A percentile compares a stretch with the other conserved stretches of the same genome.
Conservation (phyloP, 2,113 vertebrate genomes). For the Eulacestoma nigropectus region DNA sequence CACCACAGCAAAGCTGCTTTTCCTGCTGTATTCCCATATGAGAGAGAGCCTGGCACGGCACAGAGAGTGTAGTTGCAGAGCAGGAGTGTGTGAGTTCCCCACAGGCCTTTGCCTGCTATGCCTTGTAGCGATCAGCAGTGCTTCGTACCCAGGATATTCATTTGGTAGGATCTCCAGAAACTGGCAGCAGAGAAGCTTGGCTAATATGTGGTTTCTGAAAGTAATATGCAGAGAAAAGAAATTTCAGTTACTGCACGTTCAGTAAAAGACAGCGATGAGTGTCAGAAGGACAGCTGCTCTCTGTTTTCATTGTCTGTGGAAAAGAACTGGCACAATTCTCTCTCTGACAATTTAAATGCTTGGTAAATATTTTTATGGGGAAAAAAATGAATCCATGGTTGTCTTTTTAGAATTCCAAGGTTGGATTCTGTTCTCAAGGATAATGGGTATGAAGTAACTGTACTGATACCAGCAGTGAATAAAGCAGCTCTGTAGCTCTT, state of each 20-base stretch:
- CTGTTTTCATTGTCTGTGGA: not conserved
- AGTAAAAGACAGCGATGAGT: not conserved
- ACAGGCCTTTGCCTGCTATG: not conserved
- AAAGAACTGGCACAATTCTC: not conserved
- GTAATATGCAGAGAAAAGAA: not conserved
- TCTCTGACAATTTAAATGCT: not conserved
- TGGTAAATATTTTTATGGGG: not conserved
- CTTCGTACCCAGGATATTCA: not conserved
- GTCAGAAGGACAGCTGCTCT: not conserved
- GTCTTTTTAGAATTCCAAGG: not conserved
- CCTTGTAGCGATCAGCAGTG: not conserved
- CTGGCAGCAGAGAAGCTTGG: not conserved
- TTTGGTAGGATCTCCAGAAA: not conserved
- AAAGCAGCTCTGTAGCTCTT: not conserved
- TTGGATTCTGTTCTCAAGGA: not conserved
- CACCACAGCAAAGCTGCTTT: not conserved
- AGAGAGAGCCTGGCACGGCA: not conserved
- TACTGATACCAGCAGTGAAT: not conserved
- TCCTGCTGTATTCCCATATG: not conserved
- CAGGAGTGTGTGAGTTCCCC: not conserved
- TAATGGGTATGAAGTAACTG: not conserved
- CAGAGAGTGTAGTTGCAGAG: fast-evolving
- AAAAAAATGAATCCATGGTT: not conserved
- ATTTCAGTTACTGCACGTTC: not conserved
- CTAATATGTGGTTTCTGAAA: not conserved